Evolutionary conservation across 2,797 vertebrate genomes (phyloP).

Genomic region (Clarias fuscus): DNA sequence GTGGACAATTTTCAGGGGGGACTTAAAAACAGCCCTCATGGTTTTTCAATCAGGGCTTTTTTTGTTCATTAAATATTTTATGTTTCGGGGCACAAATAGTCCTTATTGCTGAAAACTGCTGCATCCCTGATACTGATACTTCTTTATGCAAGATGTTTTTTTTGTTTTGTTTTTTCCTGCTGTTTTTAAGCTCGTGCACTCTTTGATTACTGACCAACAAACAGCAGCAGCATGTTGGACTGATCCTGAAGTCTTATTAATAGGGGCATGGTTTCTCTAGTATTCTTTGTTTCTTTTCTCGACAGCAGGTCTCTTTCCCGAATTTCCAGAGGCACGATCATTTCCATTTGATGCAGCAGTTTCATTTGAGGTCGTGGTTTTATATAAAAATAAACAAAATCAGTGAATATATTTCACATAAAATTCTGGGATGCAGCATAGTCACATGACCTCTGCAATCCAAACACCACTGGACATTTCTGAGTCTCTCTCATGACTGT

Average conservation of each 20-base stretch:
- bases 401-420: slow-evolving; percentile 4
- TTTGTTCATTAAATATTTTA: slow-evolving; percentile 28
- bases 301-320: background rate
- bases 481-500: slow-evolving; percentile 26
- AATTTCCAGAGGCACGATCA: background rate
- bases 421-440: slow-evolving; percentile 4
- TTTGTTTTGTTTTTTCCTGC: background rate
- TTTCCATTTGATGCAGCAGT: background rate
- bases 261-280: slow-evolving; percentile 42
- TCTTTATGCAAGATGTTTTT: slow-evolving; percentile 22
- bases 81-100: slow-evolving; percentile 72
- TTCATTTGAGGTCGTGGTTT: background rate
- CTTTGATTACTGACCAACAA: slow-evolving; percentile 44
- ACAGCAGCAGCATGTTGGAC: slow-evolving; percentile 50
- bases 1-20: slow-evolving; percentile 64
- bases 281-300: background rate
- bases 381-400: background rate
- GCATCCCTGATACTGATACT: slow-evolving; percentile 35
- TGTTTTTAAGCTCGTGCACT: slow-evolving; percentile 40
- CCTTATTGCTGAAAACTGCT: slow-evolving; percentile 35
- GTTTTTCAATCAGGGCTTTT: slow-evolving; percentile 30
- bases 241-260: slow-evolving; percentile 29
- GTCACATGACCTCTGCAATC: slow-evolving; percentile 20
- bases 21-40: slow-evolving; percentile 18
- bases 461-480: slow-evolving; percentile 25